Percentiles rank a stretch among this genome's conserved stretches.
These are phyloP conservation scores for Diabrotica virgifera DNA, from an alignment of 1,140 invertebrate genomes.

Conservation along the genomic window DNA sequence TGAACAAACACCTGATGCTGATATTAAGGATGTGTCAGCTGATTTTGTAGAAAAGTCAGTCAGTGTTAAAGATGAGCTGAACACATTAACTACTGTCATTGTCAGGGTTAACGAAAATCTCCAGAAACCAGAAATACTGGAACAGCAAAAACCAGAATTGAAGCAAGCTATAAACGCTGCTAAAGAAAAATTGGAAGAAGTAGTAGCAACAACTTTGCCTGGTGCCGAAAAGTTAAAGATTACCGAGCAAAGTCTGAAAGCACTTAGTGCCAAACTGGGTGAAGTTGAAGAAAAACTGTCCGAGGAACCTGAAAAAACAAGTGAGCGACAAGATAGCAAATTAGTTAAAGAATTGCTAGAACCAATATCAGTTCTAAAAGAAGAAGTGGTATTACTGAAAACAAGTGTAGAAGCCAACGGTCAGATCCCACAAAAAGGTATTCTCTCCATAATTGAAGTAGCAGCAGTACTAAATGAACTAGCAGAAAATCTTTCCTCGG, in stretches of 20 bases:
- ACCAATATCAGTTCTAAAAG: not conserved
- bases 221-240: not conserved
- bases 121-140: slow-evolving; percentile 11
- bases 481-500: not conserved
- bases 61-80: slow-evolving; percentile 15
- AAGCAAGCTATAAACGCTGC: not conserved
- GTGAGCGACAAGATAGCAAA: not conserved
- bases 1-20: slow-evolving; percentile 1
- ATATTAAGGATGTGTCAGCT: slow-evolving; percentile 7
- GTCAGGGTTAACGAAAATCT: slow-evolving; percentile 15
- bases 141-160: not conserved
- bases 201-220: not conserved
- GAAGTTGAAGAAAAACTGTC: slow-evolving; percentile 5
- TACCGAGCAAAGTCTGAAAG: not conserved
- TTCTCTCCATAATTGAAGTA: not conserved
- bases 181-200: not conserved
- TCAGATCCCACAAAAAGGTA: not conserved
- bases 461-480: not conserved
- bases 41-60: slow-evolving; percentile 14
- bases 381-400: not conserved
- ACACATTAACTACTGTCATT: slow-evolving; percentile 14
- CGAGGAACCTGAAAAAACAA: not conserved
- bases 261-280: not conserved
- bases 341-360: not conserved
- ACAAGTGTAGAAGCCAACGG: not conserved